Evolutionary conservation across 2,888 invertebrate genomes (phyloP).

Genomic region (Osmoderma eremita): DNA sequence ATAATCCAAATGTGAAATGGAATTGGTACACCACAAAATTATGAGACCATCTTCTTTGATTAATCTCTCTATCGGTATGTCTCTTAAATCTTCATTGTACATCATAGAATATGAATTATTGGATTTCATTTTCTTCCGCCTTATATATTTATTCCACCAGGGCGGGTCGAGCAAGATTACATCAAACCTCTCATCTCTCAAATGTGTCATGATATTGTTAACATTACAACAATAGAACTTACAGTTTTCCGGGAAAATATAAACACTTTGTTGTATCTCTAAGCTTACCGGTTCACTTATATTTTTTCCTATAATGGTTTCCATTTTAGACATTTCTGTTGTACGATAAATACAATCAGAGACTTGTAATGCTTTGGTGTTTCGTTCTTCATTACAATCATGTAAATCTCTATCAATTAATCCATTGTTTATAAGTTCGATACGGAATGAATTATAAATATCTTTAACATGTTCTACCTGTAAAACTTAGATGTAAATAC

Average conservation of each 20-base stretch:
- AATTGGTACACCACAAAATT: conserved; percentile 94
- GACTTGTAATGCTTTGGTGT: conserved; percentile 49
- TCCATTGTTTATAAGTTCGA: conserved; percentile 28
- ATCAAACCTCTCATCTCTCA: conserved; percentile 72
- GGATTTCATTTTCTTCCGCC: conserved; percentile 74
- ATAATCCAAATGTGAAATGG: conserved; percentile 73
- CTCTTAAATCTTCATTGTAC: conserved; percentile 76
- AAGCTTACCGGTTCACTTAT: conserved; percentile 66
- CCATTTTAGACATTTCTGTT: conserved; percentile 54
- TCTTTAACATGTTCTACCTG: conserved; percentile 48
- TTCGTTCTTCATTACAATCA: conserved; percentile 3
- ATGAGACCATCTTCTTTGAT: conserved; percentile 74
- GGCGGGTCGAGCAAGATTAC: conserved; percentile 92
- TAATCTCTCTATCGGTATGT: conserved; percentile 75
- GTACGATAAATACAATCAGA: conserved; percentile 62
- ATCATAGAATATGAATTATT: conserved; percentile 83
- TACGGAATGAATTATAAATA: conserved; percentile 43
- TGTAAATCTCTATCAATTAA: conserved; percentile 19
- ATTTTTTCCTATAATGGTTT: conserved; percentile 69
- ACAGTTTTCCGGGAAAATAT: conserved; percentile 74
- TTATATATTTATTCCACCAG: conserved; percentile 95
- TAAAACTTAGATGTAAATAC: conserved; percentile 8
- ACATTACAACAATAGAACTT: conserved; percentile 76
- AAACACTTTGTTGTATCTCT: conserved; percentile 64
- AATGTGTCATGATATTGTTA: conserved; percentile 66